A percentile compares a stretch with the other conserved stretches of the same genome.
phyloP scores from a whole-genome alignment of 2,888 invertebrate genomes.

The Scaptomyza parva region DNA sequence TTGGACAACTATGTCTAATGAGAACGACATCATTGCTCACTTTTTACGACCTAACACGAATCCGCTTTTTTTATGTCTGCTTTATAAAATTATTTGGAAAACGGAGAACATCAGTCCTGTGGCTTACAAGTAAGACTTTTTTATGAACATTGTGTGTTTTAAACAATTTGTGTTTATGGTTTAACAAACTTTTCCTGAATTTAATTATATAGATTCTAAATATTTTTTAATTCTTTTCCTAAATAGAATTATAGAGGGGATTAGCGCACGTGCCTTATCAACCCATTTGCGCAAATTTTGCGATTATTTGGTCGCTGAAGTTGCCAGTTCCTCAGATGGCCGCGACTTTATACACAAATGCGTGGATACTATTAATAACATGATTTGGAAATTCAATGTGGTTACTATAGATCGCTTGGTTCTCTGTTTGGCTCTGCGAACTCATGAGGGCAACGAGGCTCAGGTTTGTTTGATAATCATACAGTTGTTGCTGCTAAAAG shows the following conservation, averaged over 20 bases:
- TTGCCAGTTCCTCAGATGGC: slow-evolving; percentile 94
- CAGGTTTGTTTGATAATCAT: slow-evolving; percentile 98
- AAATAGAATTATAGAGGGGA: slow-evolving; percentile 94
- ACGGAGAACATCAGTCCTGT: slow-evolving; percentile 96
- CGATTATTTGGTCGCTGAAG: slow-evolving; percentile 97
- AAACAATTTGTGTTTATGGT: too few relatives aligned
- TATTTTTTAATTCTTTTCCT: slow-evolving; percentile 46
- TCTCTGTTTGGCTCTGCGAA: slow-evolving; percentile 94
- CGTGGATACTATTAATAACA: slow-evolving; percentile 97
- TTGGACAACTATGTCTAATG: slow-evolving; percentile 98
- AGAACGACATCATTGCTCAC: slow-evolving; percentile 97
- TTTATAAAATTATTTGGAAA: slow-evolving; percentile 98
- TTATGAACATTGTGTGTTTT: background rate
- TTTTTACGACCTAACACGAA: slow-evolving; percentile 97
- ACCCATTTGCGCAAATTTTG: slow-evolving; percentile 97
- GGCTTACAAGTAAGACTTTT: slow-evolving; percentile 92
- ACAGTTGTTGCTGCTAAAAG: slow-evolving; percentile 93
- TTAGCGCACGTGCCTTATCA: slow-evolving; percentile 95
- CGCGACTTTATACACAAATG: slow-evolving; percentile 96
- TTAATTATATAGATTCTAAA: too few relatives aligned
- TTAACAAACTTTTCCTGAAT: too few relatives aligned
- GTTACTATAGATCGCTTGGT: slow-evolving; percentile 97
- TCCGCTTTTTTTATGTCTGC: slow-evolving; percentile 94
- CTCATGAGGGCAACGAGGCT: slow-evolving; percentile 96
- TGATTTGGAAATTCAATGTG: slow-evolving; percentile 99